Conservation (phyloP, 2,797 vertebrate species). For the Myotis findleyi region DNA sequence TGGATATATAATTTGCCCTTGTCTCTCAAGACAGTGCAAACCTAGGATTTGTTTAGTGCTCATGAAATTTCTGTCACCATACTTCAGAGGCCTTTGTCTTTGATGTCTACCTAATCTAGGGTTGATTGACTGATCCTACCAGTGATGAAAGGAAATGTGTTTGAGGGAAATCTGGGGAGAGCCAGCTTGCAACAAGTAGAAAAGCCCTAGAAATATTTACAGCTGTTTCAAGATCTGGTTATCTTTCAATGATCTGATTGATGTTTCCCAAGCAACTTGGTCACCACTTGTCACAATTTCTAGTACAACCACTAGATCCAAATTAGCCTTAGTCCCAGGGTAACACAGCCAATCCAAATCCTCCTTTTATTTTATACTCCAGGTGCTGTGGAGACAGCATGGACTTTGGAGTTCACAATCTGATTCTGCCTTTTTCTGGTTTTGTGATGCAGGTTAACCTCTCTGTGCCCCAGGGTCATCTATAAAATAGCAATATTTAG, state of each 20-base stretch:
- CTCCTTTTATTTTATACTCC: constrained; percentile 15
- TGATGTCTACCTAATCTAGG: not conserved
- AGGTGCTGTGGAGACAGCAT: not conserved
- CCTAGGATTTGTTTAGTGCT: not conserved
- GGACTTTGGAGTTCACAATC: not conserved
- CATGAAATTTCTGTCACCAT: not conserved
- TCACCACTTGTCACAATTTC: constrained; percentile 22
- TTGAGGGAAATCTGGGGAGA: not conserved
- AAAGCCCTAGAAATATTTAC: constrained; percentile 51
- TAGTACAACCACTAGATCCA: not conserved
- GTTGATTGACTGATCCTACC: not conserved
- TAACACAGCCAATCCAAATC: not conserved
- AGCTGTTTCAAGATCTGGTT: constrained; percentile 47
- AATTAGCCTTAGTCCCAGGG: not conserved
- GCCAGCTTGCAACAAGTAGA: not conserved
- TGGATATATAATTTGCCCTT: not conserved
- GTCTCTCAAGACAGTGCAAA: not conserved
- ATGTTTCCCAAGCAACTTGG: constrained; percentile 29
- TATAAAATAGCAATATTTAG: constrained; percentile 1
- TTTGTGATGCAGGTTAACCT: constrained; percentile 2
- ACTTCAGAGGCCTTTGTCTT: constrained; percentile 34
- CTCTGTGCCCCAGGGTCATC: not conserved
- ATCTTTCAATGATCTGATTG: constrained; percentile 24
- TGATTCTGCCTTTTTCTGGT: constrained; percentile 34
- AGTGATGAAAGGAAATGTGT: not conserved